These are phyloP conservation scores for Drosophila bipectinata DNA, from an alignment of 1,140 invertebrate genomes.

Conservation along the genomic window DNA sequence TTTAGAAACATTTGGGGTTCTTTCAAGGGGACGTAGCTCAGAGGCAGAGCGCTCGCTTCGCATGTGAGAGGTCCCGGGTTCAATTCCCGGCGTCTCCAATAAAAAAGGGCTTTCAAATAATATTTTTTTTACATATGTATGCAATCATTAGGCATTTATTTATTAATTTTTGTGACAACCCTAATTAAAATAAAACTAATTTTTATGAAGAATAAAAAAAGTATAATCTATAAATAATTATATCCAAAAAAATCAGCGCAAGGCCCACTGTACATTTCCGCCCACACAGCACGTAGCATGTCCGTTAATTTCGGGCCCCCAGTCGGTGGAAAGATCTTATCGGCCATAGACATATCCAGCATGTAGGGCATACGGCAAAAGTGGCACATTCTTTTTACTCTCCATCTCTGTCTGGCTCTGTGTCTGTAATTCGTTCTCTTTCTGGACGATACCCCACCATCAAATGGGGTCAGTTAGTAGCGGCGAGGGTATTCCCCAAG, in stretches of 20 bases:
- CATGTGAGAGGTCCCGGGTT: not conserved
- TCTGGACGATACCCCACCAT: conserved; percentile 15
- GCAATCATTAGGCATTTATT: conserved; percentile 4
- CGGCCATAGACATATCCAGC: not conserved
- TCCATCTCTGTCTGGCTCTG: not conserved
- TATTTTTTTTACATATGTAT: not conserved
- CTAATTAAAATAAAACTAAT: not conserved
- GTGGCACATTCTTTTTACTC: conserved; percentile 23
- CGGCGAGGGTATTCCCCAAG: conserved; percentile 22
- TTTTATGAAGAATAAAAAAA: conserved; percentile 1
- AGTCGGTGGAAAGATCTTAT: conserved; percentile 33
- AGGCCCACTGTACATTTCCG: not conserved
- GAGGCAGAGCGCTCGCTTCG: not conserved
- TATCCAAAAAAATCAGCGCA: not conserved
- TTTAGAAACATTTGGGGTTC: not conserved
- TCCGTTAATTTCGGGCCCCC: conserved; percentile 10
- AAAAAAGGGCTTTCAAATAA: not conserved
- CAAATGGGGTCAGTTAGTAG: conserved; percentile 20
- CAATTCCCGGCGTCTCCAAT: not conserved
- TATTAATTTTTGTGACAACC: not conserved
- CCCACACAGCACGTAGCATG: not conserved
- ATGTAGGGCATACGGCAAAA: conserved; percentile 22
- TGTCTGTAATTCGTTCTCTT: too few relatives aligned
- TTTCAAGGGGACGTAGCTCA: not conserved
- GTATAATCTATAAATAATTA: not conserved